Base-by-base conservation (phyloP, 2,888 invertebrate genomes). In the Nebria salina region DNA sequence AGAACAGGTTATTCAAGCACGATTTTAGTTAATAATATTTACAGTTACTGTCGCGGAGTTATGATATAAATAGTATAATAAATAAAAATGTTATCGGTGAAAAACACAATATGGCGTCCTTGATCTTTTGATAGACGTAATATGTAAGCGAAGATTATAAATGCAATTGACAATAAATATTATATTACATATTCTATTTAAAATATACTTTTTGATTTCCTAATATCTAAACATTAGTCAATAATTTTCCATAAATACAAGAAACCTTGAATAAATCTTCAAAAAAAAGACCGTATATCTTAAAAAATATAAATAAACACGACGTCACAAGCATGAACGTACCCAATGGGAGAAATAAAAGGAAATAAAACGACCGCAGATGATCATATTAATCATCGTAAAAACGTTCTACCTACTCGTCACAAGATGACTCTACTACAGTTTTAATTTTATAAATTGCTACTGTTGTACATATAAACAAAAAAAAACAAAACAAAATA, bases 371-470 rank as follows among this genome's bases (percentile, higher is more conserved):
- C 54, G 54, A 54, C 54, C 13, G 13, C 54, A 54, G 13, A 54
- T 34, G 34, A 34, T 54, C 7, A 54, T 54, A 54, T 54, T 54
- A 54, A 54, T 54, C 54, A 54, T 54, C 54, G 54, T 54, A 54
- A 54, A 54, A 54, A 54, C 54, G 7, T 54, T 54, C 54, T 54
- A 54, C 54, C 54, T 54, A 54, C 54, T 54, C 54, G 54, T 54
- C 54, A 54, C 54, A 54, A 54, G 54, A 54, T 54, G 54, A 54
- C 54, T 54, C 54, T 54, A 54, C 54, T 54, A 54, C 13, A 54
- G 54, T 54, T 54, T 54, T 54, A 54, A 54, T 54, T 54, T 54
- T 54, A 54, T 54, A 54, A 54, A 54, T 54, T 54, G 54, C 54
- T 54, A 54, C 54, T 54, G 54, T 8, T 54, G 13, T 11, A 11